Percentiles rank a stretch among this genome's conserved stretches.
Evolutionary conservation across 1,140 invertebrate genomes (phyloP).

Genomic region (Drosophila nigrodunni): DNA sequence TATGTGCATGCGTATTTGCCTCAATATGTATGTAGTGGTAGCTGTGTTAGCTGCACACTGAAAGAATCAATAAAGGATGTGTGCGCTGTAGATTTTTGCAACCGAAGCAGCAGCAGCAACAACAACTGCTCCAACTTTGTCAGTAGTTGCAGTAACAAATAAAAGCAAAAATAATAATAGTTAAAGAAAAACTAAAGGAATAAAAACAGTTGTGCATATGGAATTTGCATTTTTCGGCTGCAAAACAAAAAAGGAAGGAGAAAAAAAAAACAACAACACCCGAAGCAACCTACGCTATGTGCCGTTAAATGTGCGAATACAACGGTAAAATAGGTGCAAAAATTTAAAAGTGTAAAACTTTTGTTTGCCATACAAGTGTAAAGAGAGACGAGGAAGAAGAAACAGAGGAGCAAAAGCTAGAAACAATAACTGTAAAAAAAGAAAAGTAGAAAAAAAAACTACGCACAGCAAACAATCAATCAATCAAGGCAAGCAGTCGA

Average conservation of each 20-base stretch:
- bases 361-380: conserved; percentile 1
- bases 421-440: background rate
- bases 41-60: conserved; percentile 65
- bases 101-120: conserved; percentile 28
- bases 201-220: conserved; percentile 10
- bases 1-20: conserved; percentile 57
- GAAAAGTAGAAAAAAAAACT: conserved; percentile 2
- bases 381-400: conserved; percentile 4
- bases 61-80: conserved; percentile 83
- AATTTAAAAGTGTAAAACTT: conserved; percentile 1
- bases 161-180: background rate
- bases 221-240: conserved; percentile 12
- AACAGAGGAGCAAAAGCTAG: conserved; percentile 6
- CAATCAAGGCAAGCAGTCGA: conserved; percentile 12
- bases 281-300: background rate
- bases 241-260: background rate
- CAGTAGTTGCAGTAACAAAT: conserved; percentile 22
- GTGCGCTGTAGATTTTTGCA: conserved; percentile 61
- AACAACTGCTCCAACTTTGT: conserved; percentile 18
- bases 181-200: background rate
- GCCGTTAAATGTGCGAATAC: background rate
- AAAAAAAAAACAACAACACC: background rate
- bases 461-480: background rate
- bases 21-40: conserved; percentile 35
- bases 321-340: background rate